A percentile compares a stretch with the other conserved stretches of the same genome.
Conservation (phyloP, 2,888 invertebrate genomes). For the Andrena minutula region DNA sequence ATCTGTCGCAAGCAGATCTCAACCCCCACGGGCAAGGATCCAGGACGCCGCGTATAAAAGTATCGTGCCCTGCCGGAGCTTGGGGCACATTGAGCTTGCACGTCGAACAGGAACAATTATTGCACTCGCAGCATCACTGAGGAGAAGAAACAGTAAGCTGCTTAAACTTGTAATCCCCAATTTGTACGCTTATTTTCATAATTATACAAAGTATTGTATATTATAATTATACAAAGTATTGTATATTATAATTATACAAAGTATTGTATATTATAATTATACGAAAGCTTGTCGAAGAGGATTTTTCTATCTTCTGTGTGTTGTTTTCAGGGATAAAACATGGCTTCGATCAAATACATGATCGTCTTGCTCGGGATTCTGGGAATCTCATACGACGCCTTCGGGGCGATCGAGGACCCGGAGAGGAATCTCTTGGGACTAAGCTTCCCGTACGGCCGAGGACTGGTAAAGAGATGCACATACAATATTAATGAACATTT, state of each 20-base stretch:
- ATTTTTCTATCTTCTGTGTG: neutral
- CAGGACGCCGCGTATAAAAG: slow-evolving; percentile 59
- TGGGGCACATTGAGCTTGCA: slow-evolving; percentile 17
- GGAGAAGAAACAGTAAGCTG: slow-evolving; percentile 5
- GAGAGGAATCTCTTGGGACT: slow-evolving; percentile 64
- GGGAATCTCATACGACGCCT: slow-evolving; percentile 38
- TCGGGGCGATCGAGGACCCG: slow-evolving; percentile 67
- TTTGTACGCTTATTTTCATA: too few relatives aligned
- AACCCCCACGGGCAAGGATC: slow-evolving; percentile 17
- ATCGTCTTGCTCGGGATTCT: slow-evolving; percentile 61
- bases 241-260: too few relatives aligned
- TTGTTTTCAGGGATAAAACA: slow-evolving; percentile 13
- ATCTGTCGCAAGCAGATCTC: slow-evolving; percentile 42
- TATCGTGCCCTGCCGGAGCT: slow-evolving; percentile 11
- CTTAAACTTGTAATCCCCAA: neutral
- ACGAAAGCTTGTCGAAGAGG: neutral
- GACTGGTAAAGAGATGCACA: slow-evolving; percentile 61
- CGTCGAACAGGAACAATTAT: slow-evolving; percentile 15
- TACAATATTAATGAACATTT: neutral
- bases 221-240: too few relatives aligned
- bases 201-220: too few relatives aligned
- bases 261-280: too few relatives aligned
- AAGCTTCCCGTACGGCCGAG: slow-evolving; percentile 65
- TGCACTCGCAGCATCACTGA: neutral
- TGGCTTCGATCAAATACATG: slow-evolving; percentile 50